Conservation (phyloP, 2,113 vertebrate species). For the Odobenus rosmarus region DNA sequence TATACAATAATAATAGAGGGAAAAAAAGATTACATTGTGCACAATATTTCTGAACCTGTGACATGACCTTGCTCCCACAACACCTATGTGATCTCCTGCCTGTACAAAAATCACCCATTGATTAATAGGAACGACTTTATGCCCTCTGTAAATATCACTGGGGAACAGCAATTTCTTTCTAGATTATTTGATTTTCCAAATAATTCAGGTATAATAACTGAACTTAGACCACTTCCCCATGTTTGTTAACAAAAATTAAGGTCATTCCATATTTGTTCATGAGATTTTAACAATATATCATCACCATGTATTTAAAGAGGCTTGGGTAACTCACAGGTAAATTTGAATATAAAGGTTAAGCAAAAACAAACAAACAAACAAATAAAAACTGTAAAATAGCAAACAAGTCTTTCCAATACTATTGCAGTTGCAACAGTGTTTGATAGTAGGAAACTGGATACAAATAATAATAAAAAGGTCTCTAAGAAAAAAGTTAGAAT, state of each 20-base stretch:
- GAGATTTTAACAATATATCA: not conserved
- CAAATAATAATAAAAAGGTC: not conserved
- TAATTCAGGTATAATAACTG: not conserved
- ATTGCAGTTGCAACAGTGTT: not conserved
- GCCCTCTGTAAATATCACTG: not conserved
- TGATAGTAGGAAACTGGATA: not conserved
- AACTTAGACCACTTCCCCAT: not conserved
- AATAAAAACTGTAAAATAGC: not conserved
- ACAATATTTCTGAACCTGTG: not conserved
- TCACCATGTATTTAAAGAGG: not conserved
- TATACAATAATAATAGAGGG: not conserved
- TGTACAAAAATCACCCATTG: not conserved
- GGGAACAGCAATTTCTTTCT: not conserved
- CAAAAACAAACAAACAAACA: not conserved
- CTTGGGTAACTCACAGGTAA: not conserved
- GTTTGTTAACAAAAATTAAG: not conserved
- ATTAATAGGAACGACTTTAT: not conserved
- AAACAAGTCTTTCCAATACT: not conserved
- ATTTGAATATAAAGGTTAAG: not conserved
- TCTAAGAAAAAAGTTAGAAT: not conserved
- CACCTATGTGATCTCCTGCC: not conserved
- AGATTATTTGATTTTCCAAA: not conserved
- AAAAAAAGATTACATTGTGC: not conserved
- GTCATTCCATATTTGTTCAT: not conserved
- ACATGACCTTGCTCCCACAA: not conserved